phyloP scores from a whole-genome alignment of 2,113 vertebrate genomes.

The Leucopsar rothschildi region DNA sequence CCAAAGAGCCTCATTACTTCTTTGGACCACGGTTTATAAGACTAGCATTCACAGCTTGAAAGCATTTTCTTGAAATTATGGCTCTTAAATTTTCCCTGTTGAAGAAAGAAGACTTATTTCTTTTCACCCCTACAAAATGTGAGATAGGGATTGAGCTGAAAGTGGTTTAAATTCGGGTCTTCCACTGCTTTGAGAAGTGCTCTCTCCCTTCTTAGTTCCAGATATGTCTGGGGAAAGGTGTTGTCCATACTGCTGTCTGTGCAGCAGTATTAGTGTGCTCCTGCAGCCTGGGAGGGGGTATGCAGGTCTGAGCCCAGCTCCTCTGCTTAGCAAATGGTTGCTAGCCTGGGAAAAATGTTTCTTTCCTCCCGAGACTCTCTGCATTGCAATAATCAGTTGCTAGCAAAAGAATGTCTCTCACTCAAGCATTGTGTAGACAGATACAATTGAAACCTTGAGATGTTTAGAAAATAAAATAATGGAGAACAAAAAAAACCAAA shows the following conservation, averaged over 20 bases:
- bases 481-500: background rate
- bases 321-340: background rate
- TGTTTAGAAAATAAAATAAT: background rate
- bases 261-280: background rate
- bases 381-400: background rate
- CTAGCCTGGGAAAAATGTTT: background rate
- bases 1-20: background rate
- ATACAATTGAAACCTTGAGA: background rate
- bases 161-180: background rate
- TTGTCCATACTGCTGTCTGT: background rate
- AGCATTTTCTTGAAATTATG: background rate
- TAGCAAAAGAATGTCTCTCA: background rate
- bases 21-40: background rate
- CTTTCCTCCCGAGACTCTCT: background rate
- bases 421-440: background rate
- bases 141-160: background rate
- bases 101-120: background rate
- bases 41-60: background rate
- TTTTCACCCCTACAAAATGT: background rate
- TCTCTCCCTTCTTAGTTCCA: background rate
- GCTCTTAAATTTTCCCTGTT: background rate
- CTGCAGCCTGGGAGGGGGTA: fast-evolving
- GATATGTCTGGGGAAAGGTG: background rate
- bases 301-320: background rate
- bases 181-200: background rate